These are phyloP conservation scores for Mystacornis crossleyi DNA, from an alignment of 2,113 vertebrate species.

Conservation along the genomic window DNA sequence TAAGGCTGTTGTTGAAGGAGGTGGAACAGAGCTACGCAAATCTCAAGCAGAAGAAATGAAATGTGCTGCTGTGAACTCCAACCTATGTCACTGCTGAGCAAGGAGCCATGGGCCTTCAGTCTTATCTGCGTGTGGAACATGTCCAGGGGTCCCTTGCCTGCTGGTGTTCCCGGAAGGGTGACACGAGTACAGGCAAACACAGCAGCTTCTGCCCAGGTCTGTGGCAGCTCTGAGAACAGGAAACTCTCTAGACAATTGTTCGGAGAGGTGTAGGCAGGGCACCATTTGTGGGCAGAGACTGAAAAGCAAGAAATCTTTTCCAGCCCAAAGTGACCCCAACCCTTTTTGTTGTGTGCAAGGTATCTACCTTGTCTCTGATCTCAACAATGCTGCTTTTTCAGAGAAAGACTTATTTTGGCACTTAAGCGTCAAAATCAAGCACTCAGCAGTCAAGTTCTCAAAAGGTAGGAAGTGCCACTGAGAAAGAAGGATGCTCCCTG, in stretches of 20 bases:
- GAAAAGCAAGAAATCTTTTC: conserved; percentile 12
- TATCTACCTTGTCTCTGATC: background rate
- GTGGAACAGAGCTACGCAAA: background rate
- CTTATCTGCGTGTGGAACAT: background rate
- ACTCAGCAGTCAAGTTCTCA: background rate
- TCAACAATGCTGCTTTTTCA: background rate
- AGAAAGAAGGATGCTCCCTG: background rate
- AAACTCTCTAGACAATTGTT: conserved; percentile 46
- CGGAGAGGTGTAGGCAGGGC: conserved; percentile 17
- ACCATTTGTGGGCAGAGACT: conserved; percentile 7
- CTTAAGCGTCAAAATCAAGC: background rate
- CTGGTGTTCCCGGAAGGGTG: background rate
- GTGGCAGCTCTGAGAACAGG: conserved; percentile 41
- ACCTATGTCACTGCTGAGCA: accelerated
- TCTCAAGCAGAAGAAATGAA: background rate
- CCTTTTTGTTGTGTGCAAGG: background rate
- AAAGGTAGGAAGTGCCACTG: background rate
- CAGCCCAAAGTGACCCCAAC: background rate
- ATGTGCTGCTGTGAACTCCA: background rate
- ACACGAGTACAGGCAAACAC: background rate
- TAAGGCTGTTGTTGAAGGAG: background rate
- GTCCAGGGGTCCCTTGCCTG: background rate
- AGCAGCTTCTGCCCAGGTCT: background rate
- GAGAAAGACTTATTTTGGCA: background rate
- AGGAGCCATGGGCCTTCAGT: background rate